Conservation (phyloP, 2,797 vertebrate genomes). For the Remorina albescens region DNA sequence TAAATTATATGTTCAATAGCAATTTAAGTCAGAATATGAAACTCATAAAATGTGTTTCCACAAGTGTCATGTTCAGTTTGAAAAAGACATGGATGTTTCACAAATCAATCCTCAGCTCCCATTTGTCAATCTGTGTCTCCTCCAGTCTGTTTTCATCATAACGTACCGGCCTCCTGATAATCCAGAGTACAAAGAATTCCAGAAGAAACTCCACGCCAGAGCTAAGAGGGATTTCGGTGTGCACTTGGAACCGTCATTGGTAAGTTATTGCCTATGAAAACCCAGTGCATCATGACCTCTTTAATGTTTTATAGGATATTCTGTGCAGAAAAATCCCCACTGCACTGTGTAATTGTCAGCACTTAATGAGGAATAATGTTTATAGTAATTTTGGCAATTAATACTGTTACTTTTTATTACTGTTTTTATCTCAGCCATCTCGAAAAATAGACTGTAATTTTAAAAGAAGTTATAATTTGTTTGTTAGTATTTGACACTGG, state of each 20-base stretch:
- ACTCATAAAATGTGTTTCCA: not conserved
- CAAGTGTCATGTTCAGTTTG: not conserved
- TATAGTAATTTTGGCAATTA: constrained; percentile 35
- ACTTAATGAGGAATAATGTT: constrained; percentile 55
- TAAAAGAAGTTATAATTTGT: not conserved
- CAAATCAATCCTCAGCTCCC: not conserved
- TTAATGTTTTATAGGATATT: constrained; percentile 46
- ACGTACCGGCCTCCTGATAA: constrained; percentile 94
- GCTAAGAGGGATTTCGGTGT: constrained; percentile 90
- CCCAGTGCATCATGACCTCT: constrained; percentile 4
- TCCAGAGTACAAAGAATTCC: constrained; percentile 91
- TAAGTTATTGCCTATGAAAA: constrained; percentile 75
- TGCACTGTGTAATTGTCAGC: constrained; percentile 31
- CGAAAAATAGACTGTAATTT: not conserved
- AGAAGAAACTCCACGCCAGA: constrained; percentile 89
- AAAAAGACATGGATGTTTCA: not conserved
- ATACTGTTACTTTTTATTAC: constrained; percentile 30
- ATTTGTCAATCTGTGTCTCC: constrained; percentile 29
- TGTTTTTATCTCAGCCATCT: constrained; percentile 30
- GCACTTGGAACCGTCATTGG: constrained; percentile 91
- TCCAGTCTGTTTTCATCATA: constrained; percentile 94
- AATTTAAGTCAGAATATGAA: not conserved
- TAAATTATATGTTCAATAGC: not conserved
- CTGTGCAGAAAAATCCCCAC: constrained; percentile 20
- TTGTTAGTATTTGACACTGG: constrained; percentile 11